A percentile compares a stretch with the other conserved stretches of the same genome.
These are phyloP conservation scores for Drosophila burlai DNA, from an alignment of 1,140 invertebrate species.

Conservation along the genomic window DNA sequence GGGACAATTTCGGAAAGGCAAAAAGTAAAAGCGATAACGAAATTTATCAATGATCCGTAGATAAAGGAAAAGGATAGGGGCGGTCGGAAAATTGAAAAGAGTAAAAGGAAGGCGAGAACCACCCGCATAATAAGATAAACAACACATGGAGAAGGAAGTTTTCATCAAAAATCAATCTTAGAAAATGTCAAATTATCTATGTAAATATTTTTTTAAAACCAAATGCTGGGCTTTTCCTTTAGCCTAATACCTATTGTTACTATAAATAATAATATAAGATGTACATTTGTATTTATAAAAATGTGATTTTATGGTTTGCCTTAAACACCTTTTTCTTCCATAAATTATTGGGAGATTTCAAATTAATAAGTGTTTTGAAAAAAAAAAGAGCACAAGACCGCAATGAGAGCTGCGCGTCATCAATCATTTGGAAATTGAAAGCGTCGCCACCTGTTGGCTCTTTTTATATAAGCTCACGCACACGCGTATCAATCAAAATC, in stretches of 20 bases:
- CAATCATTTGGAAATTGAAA: conserved; percentile 30
- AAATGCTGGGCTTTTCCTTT: no score
- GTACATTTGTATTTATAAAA: neutral
- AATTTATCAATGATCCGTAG: conserved; percentile 32
- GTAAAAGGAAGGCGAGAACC: neutral
- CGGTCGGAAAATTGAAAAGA: neutral
- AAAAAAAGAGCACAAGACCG: neutral
- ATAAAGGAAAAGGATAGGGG: conserved; percentile 35
- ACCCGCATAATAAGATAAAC: conserved; percentile 22
- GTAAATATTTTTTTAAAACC: no score
- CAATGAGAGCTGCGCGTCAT: neutral
- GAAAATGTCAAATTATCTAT: neutral
- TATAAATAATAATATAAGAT: neutral
- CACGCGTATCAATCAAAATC: conserved; percentile 33
- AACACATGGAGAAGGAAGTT: conserved; percentile 1
- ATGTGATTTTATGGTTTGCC: no score
- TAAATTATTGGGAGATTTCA: neutral
- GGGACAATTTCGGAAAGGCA: conserved; percentile 8
- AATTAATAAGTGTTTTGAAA: neutral
- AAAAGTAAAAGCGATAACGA: conserved; percentile 23
- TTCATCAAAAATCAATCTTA: neutral
- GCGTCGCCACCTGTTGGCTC: conserved; percentile 30
- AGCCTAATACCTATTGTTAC: no score
- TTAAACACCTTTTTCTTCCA: neutral
- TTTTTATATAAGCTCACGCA: conserved; percentile 22